Conservation (phyloP, 2,113 vertebrate genomes). For the Uria aalge region DNA sequence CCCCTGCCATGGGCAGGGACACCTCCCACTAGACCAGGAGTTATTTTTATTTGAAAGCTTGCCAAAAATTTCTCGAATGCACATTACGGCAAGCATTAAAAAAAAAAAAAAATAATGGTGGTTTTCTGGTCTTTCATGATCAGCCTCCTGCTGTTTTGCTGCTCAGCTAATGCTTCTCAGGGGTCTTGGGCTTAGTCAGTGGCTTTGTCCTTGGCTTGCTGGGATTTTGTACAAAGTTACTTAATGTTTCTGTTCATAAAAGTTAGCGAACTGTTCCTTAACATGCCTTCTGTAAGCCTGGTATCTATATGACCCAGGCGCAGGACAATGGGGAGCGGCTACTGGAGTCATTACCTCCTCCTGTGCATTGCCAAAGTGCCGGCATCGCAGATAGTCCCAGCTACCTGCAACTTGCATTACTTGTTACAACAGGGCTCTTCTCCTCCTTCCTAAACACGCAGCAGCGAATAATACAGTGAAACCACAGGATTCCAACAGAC, state of each 20-base stretch:
- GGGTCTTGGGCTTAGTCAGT: not conserved
- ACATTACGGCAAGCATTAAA: not conserved
- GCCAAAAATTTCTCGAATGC: not conserved
- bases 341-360: rapidly evolving
- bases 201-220: not conserved
- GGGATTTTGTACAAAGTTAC: not conserved
- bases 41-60: not conserved
- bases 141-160: not conserved
- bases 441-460: not conserved
- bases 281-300: no score
- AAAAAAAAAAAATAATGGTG: not conserved
- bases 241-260: not conserved
- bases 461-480: not conserved
- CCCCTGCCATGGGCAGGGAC: not conserved
- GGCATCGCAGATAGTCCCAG: not conserved
- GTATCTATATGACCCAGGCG: rapidly evolving
- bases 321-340: not conserved
- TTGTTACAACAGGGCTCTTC: not conserved
- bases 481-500: not conserved
- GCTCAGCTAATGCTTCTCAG: not conserved
- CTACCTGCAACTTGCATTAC: not conserved
- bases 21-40: not conserved
- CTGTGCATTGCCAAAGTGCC: rapidly evolving
- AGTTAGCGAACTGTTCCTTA: not conserved
- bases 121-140: not conserved